These are phyloP conservation scores for Sebastes steindachneri DNA, from an alignment of 2,797 vertebrate genomes.

Conservation along the genomic window DNA sequence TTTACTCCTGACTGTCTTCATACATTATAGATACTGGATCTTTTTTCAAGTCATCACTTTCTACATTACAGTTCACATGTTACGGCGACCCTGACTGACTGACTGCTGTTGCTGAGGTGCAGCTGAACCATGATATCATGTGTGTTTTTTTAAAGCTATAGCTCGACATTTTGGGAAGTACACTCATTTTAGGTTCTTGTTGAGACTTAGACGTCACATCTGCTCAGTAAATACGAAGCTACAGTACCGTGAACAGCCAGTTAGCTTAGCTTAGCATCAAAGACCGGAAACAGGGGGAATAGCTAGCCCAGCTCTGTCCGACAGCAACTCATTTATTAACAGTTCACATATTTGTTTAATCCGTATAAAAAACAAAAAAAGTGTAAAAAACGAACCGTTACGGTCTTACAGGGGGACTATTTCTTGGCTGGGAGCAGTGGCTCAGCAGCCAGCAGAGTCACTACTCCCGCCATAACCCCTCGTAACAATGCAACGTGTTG, in stretches of 20 bases:
- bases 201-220: background rate
- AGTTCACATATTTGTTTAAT: background rate
- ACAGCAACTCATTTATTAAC: too few relatives aligned
- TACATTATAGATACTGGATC: constrained; percentile 44
- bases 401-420: too few relatives aligned
- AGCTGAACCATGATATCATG: background rate
- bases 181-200: too few relatives aligned
- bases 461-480: background rate
- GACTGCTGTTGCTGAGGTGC: background rate
- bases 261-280: background rate
- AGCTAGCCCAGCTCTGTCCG: background rate
- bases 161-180: background rate
- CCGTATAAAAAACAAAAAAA: background rate
- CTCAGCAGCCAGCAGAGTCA: too few relatives aligned
- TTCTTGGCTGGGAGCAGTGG: too few relatives aligned
- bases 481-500: background rate
- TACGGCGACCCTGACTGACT: background rate
- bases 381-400: background rate
- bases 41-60: constrained; percentile 54
- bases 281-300: background rate
- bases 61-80: constrained; percentile 12
- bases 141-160: background rate
- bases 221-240: background rate
- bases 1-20: constrained; percentile 14
- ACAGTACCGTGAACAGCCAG: background rate